Conservation (phyloP, 2,888 invertebrate species). For the Lamproptera curius region DNA sequence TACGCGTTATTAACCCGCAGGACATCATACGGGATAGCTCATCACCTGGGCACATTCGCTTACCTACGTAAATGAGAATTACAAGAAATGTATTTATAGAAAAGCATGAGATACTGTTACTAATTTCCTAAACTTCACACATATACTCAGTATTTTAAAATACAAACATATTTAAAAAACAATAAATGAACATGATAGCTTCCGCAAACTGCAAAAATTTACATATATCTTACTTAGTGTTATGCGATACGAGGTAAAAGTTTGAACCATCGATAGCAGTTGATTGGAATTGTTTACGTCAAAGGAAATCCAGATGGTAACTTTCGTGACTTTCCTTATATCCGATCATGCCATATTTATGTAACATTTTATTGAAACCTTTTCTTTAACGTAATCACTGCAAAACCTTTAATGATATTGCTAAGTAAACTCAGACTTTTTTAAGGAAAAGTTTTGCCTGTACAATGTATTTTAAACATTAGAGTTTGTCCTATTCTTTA, state of each 20-base stretch:
- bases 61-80: slow-evolving; percentile 75
- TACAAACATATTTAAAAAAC: neutral
- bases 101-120: neutral
- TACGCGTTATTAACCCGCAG: slow-evolving; percentile 80
- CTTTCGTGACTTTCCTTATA: no score
- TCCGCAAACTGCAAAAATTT: slow-evolving; percentile 3
- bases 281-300: neutral
- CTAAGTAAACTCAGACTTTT: no score
- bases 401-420: no score
- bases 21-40: slow-evolving; percentile 88
- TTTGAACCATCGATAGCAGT: slow-evolving; percentile 5
- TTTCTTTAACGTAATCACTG: no score
- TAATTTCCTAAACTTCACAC: no score
- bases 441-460: no score
- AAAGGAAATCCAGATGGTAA: no score
- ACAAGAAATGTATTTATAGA: neutral
- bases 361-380: no score
- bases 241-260: slow-evolving; percentile 11
- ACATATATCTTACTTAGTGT: slow-evolving; percentile 5
- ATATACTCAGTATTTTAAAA: neutral
- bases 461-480: no score
- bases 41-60: slow-evolving; percentile 91
- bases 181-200: slow-evolving; percentile 1
- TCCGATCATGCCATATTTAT: no score
- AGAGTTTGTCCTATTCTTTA: no score